phyloP scores from a whole-genome alignment of 2,113 vertebrate species.

The Fregata magnificens region DNA sequence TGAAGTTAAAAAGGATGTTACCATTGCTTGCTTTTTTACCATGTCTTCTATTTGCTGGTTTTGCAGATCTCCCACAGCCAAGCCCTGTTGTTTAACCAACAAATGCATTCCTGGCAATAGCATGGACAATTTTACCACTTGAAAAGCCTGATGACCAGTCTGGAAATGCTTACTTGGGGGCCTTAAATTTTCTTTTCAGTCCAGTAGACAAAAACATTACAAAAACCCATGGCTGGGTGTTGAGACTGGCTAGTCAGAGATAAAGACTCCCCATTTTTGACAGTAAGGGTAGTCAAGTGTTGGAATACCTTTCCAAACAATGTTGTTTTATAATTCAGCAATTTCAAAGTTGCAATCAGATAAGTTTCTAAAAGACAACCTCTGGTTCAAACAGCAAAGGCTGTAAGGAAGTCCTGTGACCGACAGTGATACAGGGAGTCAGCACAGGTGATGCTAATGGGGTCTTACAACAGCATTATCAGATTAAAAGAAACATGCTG shows the following conservation, averaged over 20 bases:
- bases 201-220: neutral
- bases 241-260: neutral
- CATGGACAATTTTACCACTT: neutral
- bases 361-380: neutral
- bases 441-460: neutral
- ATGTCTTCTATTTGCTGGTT: neutral
- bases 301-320: neutral
- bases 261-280: neutral
- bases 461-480: neutral
- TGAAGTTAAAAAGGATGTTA: neutral
- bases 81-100: neutral
- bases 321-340: rapidly evolving
- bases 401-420: neutral
- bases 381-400: neutral
- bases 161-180: neutral
- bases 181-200: neutral
- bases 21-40: neutral
- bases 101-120: neutral
- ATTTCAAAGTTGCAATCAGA: neutral
- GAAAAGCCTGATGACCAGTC: neutral
- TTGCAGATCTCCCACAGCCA: neutral
- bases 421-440: neutral
- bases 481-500: neutral
- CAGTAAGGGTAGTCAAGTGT: neutral
- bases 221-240: neutral